Evolutionary conservation across 2,888 invertebrate species (phyloP).

Genomic region (Frankliniella intonsa): DNA sequence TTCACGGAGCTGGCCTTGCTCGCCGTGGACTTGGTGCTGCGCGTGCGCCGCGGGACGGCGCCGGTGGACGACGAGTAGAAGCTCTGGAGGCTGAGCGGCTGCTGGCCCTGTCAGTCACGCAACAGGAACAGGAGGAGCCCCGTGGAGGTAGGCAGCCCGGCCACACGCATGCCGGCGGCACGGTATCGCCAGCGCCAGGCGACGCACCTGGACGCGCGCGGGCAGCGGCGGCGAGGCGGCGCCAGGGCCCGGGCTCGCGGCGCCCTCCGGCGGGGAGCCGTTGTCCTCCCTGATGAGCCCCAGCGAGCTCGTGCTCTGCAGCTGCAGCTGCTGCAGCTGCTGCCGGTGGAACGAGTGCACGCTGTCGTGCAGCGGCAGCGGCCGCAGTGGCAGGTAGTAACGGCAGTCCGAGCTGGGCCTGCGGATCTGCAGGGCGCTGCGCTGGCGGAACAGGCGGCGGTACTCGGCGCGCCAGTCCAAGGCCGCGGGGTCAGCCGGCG

Average conservation of each 20-base stretch:
- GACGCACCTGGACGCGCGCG: neutral
- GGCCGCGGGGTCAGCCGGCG: neutral
- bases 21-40: neutral
- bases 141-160: neutral
- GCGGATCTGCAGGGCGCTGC: neutral
- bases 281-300: slow-evolving; percentile 2
- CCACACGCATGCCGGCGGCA: too few relatives aligned
- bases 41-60: neutral
- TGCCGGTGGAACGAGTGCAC: neutral
- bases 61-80: neutral
- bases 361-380: neutral
- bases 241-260: neutral
- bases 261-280: neutral
- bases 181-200: too few relatives aligned
- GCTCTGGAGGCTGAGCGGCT: neutral
- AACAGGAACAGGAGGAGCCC: neutral
- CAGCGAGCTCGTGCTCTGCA: slow-evolving; percentile 3
- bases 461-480: slow-evolving; percentile 7
- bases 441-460: neutral
- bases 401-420: slow-evolving; percentile 2
- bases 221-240: neutral
- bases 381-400: neutral
- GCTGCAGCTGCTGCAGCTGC: neutral
- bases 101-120: neutral
- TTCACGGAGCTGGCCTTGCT: neutral